Evolutionary conservation across 2,888 invertebrate species (phyloP).

Genomic region (Andrena flavipes): DNA sequence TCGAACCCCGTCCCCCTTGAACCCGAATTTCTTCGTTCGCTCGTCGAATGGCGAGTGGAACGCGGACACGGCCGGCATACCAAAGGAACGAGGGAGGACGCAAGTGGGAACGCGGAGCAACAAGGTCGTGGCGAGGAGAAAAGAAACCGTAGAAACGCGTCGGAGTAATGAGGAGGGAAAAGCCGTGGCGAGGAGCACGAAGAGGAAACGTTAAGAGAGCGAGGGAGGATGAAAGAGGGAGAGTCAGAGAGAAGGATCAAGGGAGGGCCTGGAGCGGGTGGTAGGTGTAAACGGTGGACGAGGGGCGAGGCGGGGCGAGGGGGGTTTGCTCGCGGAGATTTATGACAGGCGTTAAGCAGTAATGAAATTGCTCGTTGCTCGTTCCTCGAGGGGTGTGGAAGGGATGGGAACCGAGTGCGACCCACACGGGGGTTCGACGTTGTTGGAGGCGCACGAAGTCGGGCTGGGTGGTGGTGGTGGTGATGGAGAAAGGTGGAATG

Average conservation of each 20-base stretch:
- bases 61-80: neutral
- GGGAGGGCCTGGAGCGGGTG: constrained; percentile 57
- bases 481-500: constrained; percentile 57
- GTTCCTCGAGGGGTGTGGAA: constrained; percentile 78
- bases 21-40: constrained; percentile 10
- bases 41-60: neutral
- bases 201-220: constrained; percentile 44
- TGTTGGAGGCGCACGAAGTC: constrained; percentile 64
- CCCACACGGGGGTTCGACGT: constrained; percentile 70
- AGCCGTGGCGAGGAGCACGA: constrained; percentile 38
- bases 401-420: constrained; percentile 76
- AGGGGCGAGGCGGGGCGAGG: constrained; percentile 60
- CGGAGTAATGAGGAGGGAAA: constrained; percentile 61
- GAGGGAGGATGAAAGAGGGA: constrained; percentile 26
- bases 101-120: constrained; percentile 46
- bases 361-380: constrained; percentile 86
- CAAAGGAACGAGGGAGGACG: constrained; percentile 6
- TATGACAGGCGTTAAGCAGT: constrained; percentile 86
- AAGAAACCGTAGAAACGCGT: constrained; percentile 55
- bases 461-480: constrained; percentile 24
- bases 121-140: constrained; percentile 38
- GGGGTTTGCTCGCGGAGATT: constrained; percentile 84
- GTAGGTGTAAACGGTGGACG: constrained; percentile 63
- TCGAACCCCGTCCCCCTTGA: neutral
- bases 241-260: constrained; percentile 48